Base-by-base conservation (phyloP, 1,140 invertebrate species). In the Dryas iulia region DNA sequence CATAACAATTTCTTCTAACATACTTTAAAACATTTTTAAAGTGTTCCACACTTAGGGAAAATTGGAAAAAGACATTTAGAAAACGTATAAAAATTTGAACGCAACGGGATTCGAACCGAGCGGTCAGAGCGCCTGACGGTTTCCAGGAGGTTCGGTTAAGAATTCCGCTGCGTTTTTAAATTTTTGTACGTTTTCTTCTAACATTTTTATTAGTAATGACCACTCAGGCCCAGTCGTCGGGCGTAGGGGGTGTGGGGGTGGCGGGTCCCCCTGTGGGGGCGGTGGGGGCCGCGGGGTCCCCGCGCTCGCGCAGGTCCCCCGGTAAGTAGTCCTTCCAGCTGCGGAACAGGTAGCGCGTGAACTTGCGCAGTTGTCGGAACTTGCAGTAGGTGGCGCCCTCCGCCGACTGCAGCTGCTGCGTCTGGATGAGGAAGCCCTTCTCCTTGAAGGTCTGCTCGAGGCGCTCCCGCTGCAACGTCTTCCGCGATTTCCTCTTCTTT, bases 301-400 rank as follows among this genome's bases (percentile, higher is more conserved):
- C 33, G 33, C 14, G 77, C 23, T 89, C 86, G 0, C 88, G 83
- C 35, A 97, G 93, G 69, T 96, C 96, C 0, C 95, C 96, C 0
- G 97, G 97, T 18, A 98, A 92, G 85, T 98, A 97, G 84, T 98
- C 96, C 82, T 98, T 98, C 97, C 97, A 98, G 80, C 96, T 97
- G 62, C 97, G 93, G 76, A 98, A 98, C 47, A 98, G 92, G 86
- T 98, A 98, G 26, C 97, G 93, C 0, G 97, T 98, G 77, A 98
- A 98, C 84, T 98, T 98, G 68, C 97, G 93, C 10, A 98, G 88
- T 79, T 98, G 97, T 47, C 97, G 92, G 82, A 98, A 98, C 86
- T 98, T 98, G 88, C 97, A 98, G 79, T 98, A 98, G 0, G 97
- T 98, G 0, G 97, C 97, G 0, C 97, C 97, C 85, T 98, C 97